phyloP scores from a whole-genome alignment of 2,113 vertebrate genomes.

The Butorides virescens region DNA sequence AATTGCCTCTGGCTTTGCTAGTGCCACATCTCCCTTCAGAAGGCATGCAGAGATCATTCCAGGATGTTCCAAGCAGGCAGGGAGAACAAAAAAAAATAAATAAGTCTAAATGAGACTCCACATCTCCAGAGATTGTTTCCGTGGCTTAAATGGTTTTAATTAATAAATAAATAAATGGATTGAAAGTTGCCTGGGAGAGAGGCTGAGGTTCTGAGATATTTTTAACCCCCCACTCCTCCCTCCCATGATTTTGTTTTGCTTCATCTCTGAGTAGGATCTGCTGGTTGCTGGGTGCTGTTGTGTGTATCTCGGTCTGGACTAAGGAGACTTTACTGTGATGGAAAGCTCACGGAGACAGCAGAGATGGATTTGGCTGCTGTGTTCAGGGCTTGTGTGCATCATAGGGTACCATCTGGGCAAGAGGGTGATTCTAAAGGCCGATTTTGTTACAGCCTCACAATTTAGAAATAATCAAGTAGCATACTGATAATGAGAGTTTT shows the following conservation, averaged over 20 bases:
- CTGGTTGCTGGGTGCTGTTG: neutral
- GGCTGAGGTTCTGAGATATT: conserved; percentile 17
- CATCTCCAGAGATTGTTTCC: conserved; percentile 55
- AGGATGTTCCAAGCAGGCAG: neutral
- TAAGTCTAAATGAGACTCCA: conserved; percentile 24
- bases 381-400: neutral
- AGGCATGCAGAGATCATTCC: neutral
- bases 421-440: neutral
- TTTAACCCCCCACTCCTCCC: neutral
- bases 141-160: conserved; percentile 70
- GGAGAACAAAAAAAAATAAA: neutral
- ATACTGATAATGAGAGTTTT: neutral
- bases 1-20: neutral
- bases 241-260: neutral
- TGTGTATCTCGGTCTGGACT: neutral
- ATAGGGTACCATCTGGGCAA: neutral
- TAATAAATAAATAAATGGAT: conserved; percentile 74
- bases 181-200: conserved; percentile 41
- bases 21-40: neutral
- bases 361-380: neutral
- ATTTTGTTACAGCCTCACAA: neutral
- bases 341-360: neutral
- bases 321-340: neutral
- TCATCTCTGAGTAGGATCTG: neutral
- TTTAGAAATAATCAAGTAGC: neutral